A percentile compares a stretch with the other conserved stretches of the same genome.
These are phyloP conservation scores for Pangasianodon gigas DNA, from an alignment of 2,113 vertebrate genomes.

Conservation along the genomic window DNA sequence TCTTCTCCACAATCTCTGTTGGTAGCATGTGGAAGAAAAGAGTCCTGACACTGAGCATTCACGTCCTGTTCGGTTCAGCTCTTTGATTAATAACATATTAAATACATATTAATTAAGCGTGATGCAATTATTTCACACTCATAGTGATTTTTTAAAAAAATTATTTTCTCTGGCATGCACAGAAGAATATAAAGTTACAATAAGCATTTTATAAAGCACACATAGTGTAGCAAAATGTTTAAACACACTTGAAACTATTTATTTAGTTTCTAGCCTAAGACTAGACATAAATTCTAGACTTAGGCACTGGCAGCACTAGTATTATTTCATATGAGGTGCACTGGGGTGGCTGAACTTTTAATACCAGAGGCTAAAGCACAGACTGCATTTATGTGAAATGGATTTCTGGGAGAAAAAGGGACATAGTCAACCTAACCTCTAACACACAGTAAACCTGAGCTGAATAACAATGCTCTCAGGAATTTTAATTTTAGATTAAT, in stretches of 20 bases:
- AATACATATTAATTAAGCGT: not conserved
- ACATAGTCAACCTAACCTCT: not conserved
- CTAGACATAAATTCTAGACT: not conserved
- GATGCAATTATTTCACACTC: not conserved
- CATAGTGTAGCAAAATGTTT: not conserved
- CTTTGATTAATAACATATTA: not conserved
- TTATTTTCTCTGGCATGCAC: not conserved
- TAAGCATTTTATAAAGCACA: not conserved
- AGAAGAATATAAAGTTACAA: not conserved
- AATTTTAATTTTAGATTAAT: not conserved
- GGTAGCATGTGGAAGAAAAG: not conserved
- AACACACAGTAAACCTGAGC: not conserved
- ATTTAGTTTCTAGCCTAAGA: not conserved
- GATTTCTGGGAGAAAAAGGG: not conserved
- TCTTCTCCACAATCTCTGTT: slow-evolving; percentile 5
- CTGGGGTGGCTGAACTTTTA: not conserved
- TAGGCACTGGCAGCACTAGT: not conserved
- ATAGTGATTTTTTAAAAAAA: not conserved
- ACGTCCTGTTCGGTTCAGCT: not conserved
- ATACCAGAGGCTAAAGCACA: not conserved
- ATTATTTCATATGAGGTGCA: not conserved
- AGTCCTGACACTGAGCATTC: not conserved
- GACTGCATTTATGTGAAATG: not conserved
- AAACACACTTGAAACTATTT: not conserved
- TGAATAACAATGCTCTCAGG: not conserved